Percentiles rank a stretch among this genome's conserved stretches.
phyloP scores from a whole-genome alignment of 2,888 invertebrate species.

The Acrobasis repandana region DNA sequence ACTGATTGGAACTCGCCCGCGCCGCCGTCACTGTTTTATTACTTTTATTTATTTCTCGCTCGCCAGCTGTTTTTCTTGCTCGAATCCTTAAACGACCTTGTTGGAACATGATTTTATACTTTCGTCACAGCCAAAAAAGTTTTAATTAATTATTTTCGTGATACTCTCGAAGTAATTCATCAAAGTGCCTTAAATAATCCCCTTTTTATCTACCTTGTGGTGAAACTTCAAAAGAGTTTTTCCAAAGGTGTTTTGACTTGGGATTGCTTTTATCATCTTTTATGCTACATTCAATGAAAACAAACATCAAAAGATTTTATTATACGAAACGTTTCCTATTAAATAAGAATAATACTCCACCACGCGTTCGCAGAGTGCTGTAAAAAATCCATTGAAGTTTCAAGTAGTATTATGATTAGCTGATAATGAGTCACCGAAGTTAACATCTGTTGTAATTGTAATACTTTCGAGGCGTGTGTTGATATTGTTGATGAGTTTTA shows the following conservation, averaged over 20 bases:
- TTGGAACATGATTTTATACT: conserved; percentile 25
- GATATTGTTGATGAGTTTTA: conserved; percentile 9
- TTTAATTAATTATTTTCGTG: conserved; percentile 30
- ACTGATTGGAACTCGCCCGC: conserved; percentile 57
- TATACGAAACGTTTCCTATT: conserved; percentile 16
- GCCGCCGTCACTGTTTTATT: conserved; percentile 48
- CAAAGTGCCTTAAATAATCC: conserved; percentile 27
- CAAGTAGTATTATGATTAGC: conserved; percentile 1
- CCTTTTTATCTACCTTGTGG: conserved; percentile 18
- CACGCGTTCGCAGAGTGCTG: conserved; percentile 8
- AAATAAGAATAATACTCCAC: background rate
- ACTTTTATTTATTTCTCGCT: conserved; percentile 50
- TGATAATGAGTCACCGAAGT: conserved; percentile 14
- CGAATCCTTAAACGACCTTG: conserved; percentile 13
- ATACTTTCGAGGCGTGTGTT: background rate
- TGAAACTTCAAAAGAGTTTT: conserved; percentile 24
- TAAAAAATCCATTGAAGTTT: conserved; percentile 14
- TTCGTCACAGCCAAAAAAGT: conserved; percentile 26
- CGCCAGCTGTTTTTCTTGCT: conserved; percentile 12
- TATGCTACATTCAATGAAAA: conserved; percentile 12
- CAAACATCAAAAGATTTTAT: conserved; percentile 16
- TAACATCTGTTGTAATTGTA: background rate
- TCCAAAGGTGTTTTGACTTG: conserved; percentile 22
- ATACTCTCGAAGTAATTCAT: conserved; percentile 24
- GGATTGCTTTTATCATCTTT: conserved; percentile 18